These are phyloP conservation scores for Pseudobourletiella spinata DNA, from an alignment of 1,140 invertebrate species.

Conservation along the genomic window DNA sequence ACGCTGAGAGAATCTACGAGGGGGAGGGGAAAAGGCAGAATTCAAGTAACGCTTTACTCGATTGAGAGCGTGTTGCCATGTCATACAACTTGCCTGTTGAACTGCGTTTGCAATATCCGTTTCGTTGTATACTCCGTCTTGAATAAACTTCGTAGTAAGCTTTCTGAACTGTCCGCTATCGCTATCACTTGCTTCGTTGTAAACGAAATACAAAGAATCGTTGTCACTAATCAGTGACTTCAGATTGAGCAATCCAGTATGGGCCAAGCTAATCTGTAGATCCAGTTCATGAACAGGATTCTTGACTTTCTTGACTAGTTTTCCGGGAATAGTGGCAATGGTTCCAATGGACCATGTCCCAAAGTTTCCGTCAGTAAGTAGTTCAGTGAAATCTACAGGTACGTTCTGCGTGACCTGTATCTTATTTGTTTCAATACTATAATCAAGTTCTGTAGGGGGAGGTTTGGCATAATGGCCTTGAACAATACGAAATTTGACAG, in stretches of 20 bases:
- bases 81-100: constrained; percentile 53
- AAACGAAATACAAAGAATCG: constrained; percentile 18
- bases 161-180: neutral
- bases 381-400: neutral
- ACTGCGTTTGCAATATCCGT: constrained; percentile 78
- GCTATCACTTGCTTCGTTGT: neutral
- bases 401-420: neutral
- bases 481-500: constrained; percentile 7
- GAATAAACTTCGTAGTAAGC: neutral
- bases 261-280: neutral
- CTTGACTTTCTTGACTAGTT: neutral
- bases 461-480: neutral
- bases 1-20: constrained; percentile 62
- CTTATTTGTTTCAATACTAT: neutral
- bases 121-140: constrained; percentile 64
- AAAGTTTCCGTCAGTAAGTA: neutral
- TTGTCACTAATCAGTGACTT: constrained; percentile 15
- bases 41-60: too few relatives aligned
- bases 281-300: neutral
- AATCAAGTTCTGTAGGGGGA: neutral
- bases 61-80: too few relatives aligned
- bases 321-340: neutral
- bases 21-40: too few relatives aligned
- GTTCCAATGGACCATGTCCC: neutral
- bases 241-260: neutral